A percentile compares a stretch with the other conserved stretches of the same genome.
Evolutionary conservation across 2,888 invertebrate genomes (phyloP).

Genomic region (Hyalella azteca): DNA sequence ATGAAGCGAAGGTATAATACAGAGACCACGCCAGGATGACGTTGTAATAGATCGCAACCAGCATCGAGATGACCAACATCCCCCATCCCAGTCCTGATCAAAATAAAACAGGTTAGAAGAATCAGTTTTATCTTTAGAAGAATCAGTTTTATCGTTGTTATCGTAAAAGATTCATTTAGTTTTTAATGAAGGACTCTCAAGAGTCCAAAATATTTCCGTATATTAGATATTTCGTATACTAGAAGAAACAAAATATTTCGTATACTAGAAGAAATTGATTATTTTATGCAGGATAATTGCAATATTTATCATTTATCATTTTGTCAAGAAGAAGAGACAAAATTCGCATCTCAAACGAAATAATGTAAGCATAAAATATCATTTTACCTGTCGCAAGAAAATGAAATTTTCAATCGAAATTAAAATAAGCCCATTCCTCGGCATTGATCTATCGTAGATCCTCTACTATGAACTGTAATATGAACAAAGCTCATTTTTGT

Average conservation of each 20-base stretch:
- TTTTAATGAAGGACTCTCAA: neutral
- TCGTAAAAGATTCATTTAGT: neutral
- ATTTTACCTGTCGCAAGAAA: too few species aligned
- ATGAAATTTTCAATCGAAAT: too few species aligned
- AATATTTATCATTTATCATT: too few species aligned
- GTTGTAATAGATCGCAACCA: constrained; percentile 59
- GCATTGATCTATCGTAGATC: too few species aligned
- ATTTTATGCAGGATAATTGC: too few species aligned
- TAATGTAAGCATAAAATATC: too few species aligned
- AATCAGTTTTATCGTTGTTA: neutral
- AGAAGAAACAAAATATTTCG: neutral
- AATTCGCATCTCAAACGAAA: too few species aligned
- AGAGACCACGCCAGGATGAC: constrained; percentile 72
- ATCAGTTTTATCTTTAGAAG: neutral
- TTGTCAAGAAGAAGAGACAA: too few species aligned
- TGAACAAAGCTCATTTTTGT: too few species aligned
- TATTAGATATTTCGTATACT: neutral
- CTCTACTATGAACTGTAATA: too few species aligned
- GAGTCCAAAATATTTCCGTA: neutral
- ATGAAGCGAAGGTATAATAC: constrained; percentile 73
- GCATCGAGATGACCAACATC: constrained; percentile 32
- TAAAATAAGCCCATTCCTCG: too few species aligned
- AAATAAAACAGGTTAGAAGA: neutral
- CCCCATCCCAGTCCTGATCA: constrained; percentile 55
- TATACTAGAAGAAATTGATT: neutral